Base-by-base conservation (phyloP, 2,888 invertebrate species). In the Scaeva pyrastri region DNA sequence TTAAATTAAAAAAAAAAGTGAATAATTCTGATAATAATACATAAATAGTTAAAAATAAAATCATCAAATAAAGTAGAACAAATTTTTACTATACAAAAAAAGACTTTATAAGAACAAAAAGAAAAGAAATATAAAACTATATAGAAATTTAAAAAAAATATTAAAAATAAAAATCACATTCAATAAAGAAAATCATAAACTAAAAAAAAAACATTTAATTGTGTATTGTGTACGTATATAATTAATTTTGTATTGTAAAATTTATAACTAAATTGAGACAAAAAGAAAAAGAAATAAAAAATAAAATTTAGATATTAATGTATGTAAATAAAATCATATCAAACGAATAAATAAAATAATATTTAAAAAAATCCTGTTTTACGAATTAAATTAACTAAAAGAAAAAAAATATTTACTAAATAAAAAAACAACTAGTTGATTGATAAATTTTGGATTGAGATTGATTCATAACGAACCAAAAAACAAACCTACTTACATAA, bases 271-370 rank as follows among this genome's bases (percentile, higher is more conserved):
- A 60, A 2, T 52, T 52, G 14, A 71, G 52, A 16, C 11, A 56
- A 56, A 60, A 21, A 14, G 21, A 21, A 19, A 12, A 8, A 14
- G 2, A 62, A 21, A 3, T 43, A 16, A 62, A 23, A 62, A 23
- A 45, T 5, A 16, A 16, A 64, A 16, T 0, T 45, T 11, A 26
- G 39, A 11, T 68, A 26, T 72, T 45, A 45, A n/a, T 78, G 68
- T 83, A 78, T 78, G 68, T 83, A 78, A 58, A 83, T 83, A 78
- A 26, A n/a, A 78, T 52, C 19, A 80, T 66, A 83, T 55, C 66
- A 58, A 84, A 75, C 41, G n/a, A 73, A 66, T 43, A 56, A 58
- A 39, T 43, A 62, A 48, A 16, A 14, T 10, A 14, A 12, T 21
- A 21, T 14, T 41, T 41, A 21, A 19, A 58, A 16, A 56, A 16